Base-by-base conservation (phyloP, 2,797 vertebrate species). In the Sebastes cheni region DNA sequence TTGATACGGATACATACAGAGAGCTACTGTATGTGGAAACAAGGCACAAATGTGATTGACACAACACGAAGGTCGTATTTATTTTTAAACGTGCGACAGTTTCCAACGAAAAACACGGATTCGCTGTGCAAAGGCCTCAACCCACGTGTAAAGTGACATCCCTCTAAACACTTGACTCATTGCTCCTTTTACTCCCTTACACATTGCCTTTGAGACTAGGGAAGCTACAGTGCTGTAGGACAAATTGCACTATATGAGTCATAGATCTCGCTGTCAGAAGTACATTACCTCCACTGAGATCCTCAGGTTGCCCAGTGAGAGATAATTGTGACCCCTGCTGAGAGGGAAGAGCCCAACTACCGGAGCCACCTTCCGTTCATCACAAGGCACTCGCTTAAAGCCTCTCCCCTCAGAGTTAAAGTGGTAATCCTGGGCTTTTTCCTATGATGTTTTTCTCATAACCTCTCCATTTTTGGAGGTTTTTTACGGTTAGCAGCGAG, bases 251-350 rank as follows among this genome's bases (percentile, higher is more conserved):
- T 69, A 5, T 67, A 22, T 58, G 75, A 86, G 81, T 82, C 77
- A 72, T 76, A 72, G 83, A 92, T 90, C 79, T 87, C 52, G 20
- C 77, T 80, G 87, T 88, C 67, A 82, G 83, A 60, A 83, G 82
- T 86, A 75, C 77, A 82, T 89, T 85, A 77, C 82, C 83, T 88
- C 83, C 70, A 59, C 84, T 66, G 89, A 82, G 91, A 75, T 74
- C 27, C 82, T 73, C 80, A 66, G 82, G 80, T 88, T 56, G n/a
- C 87, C 73, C 80, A 59, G 87, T 32, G 69, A 88, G 90, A 88
- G 81, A 88, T 90, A 93, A 92, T 86, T 83, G 86, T 70, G 80
- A 82, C 76, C 61, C 88, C 87, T 22, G 84, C 90, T 79, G 89
- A 84, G 92, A 86, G 72, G 86, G 82, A 88, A 80, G 80, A 82